Conservation (phyloP, 2,113 vertebrate genomes). For the Oreochromis niloticus region DNA sequence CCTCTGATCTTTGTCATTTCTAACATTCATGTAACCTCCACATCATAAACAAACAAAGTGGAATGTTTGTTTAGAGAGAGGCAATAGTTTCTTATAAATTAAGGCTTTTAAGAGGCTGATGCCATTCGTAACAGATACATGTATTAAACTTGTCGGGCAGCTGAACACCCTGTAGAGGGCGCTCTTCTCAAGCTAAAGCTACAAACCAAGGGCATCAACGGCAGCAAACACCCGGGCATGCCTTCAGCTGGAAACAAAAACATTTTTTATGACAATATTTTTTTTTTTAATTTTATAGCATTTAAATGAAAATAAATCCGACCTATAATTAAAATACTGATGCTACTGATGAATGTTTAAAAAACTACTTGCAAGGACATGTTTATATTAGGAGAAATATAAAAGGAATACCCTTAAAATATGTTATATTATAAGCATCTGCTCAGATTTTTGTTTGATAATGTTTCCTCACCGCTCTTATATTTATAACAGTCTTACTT, state of each 20-base stretch:
- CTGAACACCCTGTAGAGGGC: not conserved
- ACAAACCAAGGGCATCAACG: not conserved
- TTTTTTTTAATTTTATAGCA: not conserved
- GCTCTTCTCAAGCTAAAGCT: constrained; percentile 4
- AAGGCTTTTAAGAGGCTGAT: not conserved
- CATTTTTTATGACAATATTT: not conserved
- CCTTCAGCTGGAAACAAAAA: not conserved
- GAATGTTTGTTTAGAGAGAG: not conserved
- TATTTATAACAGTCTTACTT: not conserved
- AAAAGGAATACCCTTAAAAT: not conserved
- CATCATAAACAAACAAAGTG: not conserved
- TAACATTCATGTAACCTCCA: not conserved
- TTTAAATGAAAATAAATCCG: not conserved
- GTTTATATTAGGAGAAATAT: not conserved
- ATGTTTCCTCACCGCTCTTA: not conserved
- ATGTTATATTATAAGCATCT: not conserved
- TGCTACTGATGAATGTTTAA: not conserved
- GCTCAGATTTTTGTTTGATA: not conserved
- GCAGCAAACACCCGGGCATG: not conserved
- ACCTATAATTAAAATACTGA: not conserved
- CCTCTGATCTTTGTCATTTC: not conserved
- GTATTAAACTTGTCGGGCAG: not conserved
- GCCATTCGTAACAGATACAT: not conserved
- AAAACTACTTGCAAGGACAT: not conserved
- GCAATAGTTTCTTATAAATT: not conserved